These are phyloP conservation scores for Indri indri DNA, from an alignment of 2,113 vertebrate genomes.

Conservation along the genomic window DNA sequence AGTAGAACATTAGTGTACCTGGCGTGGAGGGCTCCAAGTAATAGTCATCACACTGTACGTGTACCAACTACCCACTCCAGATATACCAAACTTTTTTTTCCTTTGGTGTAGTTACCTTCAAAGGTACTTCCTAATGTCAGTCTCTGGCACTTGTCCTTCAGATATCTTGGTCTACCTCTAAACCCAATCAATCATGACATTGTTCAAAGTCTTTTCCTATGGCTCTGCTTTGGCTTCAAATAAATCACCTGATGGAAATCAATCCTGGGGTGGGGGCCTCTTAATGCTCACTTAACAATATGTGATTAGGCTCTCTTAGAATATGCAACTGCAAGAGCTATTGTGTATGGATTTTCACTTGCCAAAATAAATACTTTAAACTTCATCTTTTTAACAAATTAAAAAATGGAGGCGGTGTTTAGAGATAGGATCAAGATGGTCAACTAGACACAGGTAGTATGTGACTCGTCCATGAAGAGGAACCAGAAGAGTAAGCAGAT, in stretches of 20 bases:
- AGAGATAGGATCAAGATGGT: too few relatives aligned
- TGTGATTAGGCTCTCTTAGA: neutral
- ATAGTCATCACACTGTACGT: neutral
- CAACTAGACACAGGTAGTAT: too few relatives aligned
- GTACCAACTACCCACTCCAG: neutral
- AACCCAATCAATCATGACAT: neutral
- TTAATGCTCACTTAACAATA: neutral
- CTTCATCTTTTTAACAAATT: neutral
- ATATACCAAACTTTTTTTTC: neutral
- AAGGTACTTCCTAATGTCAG: neutral
- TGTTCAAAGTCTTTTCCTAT: neutral
- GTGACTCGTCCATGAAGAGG: too few relatives aligned
- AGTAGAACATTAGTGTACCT: neutral
- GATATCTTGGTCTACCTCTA: neutral
- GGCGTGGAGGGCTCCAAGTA: neutral
- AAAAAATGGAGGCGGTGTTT: neutral
- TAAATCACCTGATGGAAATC: constrained; percentile 5
- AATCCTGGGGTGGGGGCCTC: neutral
- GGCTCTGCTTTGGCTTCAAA: neutral
- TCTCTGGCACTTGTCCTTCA: neutral
- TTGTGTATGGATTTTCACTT: neutral
- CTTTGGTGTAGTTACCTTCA: neutral
- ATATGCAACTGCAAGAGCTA: neutral
- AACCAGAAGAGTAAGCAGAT: too few relatives aligned
- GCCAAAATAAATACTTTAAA: neutral